A percentile compares a stretch with the other conserved stretches of the same genome.
phyloP scores from a whole-genome alignment of 2,113 vertebrate species.

The Hystrix brachyura region DNA sequence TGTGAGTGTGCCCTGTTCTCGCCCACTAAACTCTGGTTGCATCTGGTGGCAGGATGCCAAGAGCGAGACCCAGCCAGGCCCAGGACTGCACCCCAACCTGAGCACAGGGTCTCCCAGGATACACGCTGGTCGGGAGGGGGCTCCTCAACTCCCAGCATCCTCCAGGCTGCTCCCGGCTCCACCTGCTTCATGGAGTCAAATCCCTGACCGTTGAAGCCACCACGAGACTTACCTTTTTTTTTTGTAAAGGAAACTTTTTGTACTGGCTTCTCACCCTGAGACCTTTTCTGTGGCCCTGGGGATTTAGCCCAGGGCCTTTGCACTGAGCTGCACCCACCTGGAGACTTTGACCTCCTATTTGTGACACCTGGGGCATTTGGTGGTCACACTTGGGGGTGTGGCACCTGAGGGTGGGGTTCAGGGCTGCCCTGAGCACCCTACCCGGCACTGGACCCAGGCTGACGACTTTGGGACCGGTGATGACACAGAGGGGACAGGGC shows the following conservation, averaged over 20 bases:
- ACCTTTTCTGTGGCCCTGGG: not conserved
- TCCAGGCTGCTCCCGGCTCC: not conserved
- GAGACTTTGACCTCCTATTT: fast-evolving
- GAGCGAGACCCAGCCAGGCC: not conserved
- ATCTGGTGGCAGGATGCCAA: too few relatives aligned
- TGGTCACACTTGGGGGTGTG: not conserved
- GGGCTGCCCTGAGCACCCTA: not conserved
- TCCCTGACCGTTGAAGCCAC: not conserved
- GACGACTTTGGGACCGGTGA: not conserved
- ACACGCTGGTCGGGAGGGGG: not conserved
- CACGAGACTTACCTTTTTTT: fast-evolving
- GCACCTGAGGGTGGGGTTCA: fast-evolving
- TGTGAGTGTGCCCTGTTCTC: too few relatives aligned
- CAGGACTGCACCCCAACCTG: not conserved
- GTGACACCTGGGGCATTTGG: fast-evolving
- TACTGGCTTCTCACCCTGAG: not conserved
- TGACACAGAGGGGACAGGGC: not conserved
- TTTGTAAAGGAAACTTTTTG: not conserved
- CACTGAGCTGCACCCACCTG: not conserved
- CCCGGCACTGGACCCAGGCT: not conserved
- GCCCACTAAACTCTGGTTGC: fast-evolving
- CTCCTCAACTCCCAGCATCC: not conserved
- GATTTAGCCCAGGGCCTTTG: not conserved
- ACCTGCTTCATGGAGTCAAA: too few relatives aligned
- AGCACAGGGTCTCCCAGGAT: not conserved